A percentile compares a stretch with the other conserved stretches of the same genome.
phyloP scores from a whole-genome alignment of 2,888 invertebrate species.

The Diplolepis rosae region DNA sequence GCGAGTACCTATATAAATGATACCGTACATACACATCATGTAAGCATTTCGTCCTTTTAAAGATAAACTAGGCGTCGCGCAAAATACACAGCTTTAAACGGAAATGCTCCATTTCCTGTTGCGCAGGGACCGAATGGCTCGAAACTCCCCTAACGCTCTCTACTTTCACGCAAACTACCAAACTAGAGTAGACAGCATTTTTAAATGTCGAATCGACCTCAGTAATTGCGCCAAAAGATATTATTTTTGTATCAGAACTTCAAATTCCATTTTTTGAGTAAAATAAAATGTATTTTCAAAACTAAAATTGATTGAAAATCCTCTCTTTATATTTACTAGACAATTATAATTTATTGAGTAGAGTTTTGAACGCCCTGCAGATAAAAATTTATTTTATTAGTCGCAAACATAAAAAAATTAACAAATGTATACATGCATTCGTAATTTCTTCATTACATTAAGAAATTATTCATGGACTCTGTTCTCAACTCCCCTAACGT shows the following conservation, averaged over 20 bases:
- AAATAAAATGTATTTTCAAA: not conserved
- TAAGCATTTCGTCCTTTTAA: slow-evolving; percentile 18
- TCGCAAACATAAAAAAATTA: too few relatives aligned
- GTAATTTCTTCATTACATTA: too few relatives aligned
- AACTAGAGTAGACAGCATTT: slow-evolving; percentile 18
- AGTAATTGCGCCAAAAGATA: not conserved
- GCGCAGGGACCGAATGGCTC: slow-evolving; percentile 21
- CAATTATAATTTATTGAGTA: too few relatives aligned
- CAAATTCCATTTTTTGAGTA: not conserved
- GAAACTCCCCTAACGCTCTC: slow-evolving; percentile 10
- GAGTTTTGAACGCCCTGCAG: too few relatives aligned
- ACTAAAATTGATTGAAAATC: too few relatives aligned
- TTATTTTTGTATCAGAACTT: slow-evolving; percentile 5
- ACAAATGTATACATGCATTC: too few relatives aligned
- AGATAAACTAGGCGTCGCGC: slow-evolving; percentile 27
- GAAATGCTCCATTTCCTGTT: slow-evolving; percentile 30
- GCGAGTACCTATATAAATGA: not conserved
- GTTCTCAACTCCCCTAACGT: too few relatives aligned
- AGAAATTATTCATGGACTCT: too few relatives aligned
- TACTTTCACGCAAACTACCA: slow-evolving; percentile 18
- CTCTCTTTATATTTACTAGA: too few relatives aligned
- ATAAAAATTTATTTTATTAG: too few relatives aligned
- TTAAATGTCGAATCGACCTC: slow-evolving; percentile 21
- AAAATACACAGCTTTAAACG: slow-evolving; percentile 29
- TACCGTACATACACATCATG: slow-evolving; percentile 3